A percentile compares a stretch with the other conserved stretches of the same genome.
These are phyloP conservation scores for Harpalus rufipes DNA, from an alignment of 2,888 invertebrate species.

Conservation along the genomic window DNA sequence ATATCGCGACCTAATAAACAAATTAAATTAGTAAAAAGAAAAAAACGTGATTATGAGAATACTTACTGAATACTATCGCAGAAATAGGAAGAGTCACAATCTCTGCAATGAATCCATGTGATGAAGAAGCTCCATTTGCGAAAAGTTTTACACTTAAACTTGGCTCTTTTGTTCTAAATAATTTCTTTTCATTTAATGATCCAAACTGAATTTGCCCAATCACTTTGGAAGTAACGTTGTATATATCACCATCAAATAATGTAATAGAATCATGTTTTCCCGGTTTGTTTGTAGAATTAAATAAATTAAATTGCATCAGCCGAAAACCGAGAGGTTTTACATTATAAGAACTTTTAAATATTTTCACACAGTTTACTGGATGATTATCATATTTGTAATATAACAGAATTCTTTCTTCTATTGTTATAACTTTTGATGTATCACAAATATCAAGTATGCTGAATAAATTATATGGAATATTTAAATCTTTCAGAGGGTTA, in stretches of 20 bases:
- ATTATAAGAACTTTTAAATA: slow-evolving; percentile 91
- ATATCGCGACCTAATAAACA: slow-evolving; percentile 88
- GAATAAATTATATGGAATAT: slow-evolving; percentile 93
- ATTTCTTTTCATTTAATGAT: slow-evolving; percentile 84
- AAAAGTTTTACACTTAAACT: slow-evolving; percentile 94
- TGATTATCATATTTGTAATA: slow-evolving; percentile 98
- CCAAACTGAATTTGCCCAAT: slow-evolving; percentile 87
- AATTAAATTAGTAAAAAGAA: slow-evolving; percentile 55
- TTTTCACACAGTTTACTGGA: slow-evolving; percentile 98
- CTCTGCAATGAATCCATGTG: slow-evolving; percentile 98
- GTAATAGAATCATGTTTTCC: slow-evolving; percentile 91
- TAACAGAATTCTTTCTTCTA: slow-evolving; percentile 93
- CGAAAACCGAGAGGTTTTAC: slow-evolving; percentile 94
- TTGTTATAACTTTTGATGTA: slow-evolving; percentile 92
- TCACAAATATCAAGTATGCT: slow-evolving; percentile 98
- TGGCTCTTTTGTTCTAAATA: slow-evolving; percentile 87
- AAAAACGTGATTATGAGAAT: slow-evolving; percentile 20
- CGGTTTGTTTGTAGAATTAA: slow-evolving; percentile 90
- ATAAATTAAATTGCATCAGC: slow-evolving; percentile 93
- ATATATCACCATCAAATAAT: slow-evolving; percentile 95
- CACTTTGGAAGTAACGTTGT: slow-evolving; percentile 87
- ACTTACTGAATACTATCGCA: slow-evolving; percentile 90
- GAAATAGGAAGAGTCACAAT: slow-evolving; percentile 96
- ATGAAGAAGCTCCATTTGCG: slow-evolving; percentile 96
- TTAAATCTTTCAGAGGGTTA: slow-evolving; percentile 88